phyloP scores from a whole-genome alignment of 2,797 vertebrate species.

The Bufotes viridis region DNA sequence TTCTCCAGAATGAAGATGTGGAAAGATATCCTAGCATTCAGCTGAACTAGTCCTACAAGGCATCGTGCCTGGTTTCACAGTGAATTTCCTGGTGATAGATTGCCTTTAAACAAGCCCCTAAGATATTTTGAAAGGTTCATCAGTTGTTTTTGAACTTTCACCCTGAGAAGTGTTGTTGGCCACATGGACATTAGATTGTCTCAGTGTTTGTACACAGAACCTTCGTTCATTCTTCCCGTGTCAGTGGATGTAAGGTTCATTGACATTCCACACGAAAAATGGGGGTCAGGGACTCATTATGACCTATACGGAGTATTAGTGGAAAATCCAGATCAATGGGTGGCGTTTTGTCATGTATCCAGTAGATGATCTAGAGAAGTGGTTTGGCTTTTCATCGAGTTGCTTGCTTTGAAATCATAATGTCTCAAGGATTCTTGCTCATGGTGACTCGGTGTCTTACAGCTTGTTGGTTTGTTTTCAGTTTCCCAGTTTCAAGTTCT shows the following conservation, averaged over 20 bases:
- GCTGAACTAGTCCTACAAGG: no score
- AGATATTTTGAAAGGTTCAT: background rate
- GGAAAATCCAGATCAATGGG: no score
- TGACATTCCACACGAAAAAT: background rate
- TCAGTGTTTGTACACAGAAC: background rate
- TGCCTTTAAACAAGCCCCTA: background rate
- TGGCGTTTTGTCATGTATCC: background rate
- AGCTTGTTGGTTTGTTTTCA: background rate
- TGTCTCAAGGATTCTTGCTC: background rate
- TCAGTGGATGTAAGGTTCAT: background rate
- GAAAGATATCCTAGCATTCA: no score
- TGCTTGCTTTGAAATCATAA: background rate
- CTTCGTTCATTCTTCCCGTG: background rate
- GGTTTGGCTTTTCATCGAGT: background rate
- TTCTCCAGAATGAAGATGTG: no score
- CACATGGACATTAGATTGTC: no score
- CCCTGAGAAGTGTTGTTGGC: background rate
- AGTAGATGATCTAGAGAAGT: background rate
- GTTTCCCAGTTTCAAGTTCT: slow-evolving; percentile 19
- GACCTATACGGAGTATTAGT: background rate
- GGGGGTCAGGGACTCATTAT: background rate
- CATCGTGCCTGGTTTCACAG: no score
- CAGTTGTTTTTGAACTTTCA: background rate
- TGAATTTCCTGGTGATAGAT: no score
- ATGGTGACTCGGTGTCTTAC: background rate